These are phyloP conservation scores for Diplodus sargus DNA, from an alignment of 2,797 vertebrate genomes.

Conservation along the genomic window DNA sequence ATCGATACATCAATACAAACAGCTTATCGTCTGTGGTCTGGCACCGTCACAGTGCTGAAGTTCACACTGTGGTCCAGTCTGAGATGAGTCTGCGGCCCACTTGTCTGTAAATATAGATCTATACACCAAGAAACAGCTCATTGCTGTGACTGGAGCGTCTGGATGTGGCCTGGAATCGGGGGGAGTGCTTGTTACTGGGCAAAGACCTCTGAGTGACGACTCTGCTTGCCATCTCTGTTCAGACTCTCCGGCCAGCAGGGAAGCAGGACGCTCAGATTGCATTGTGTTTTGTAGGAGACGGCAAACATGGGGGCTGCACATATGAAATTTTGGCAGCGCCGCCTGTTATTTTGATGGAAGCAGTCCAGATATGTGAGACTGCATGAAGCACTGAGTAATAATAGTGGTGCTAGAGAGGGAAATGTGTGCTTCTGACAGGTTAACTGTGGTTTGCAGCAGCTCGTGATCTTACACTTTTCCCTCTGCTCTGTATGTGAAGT, in stretches of 20 bases:
- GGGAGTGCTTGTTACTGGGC: slow-evolving; percentile 1
- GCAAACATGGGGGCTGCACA: neutral
- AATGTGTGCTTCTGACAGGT: slow-evolving; percentile 30
- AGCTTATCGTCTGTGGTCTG: neutral
- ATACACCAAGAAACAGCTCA: slow-evolving; percentile 36
- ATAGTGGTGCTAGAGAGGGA: neutral
- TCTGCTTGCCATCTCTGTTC: neutral
- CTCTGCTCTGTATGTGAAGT: slow-evolving; percentile 38
- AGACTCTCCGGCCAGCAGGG: slow-evolving; percentile 1
- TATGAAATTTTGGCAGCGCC: neutral
- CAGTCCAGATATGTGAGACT: neutral
- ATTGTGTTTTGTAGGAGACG: slow-evolving; percentile 1
- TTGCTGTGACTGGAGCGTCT: slow-evolving; percentile 46
- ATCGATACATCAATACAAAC: too few relatives aligned
- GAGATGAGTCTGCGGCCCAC: slow-evolving; percentile 57
- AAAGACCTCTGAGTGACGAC: slow-evolving; percentile 1
- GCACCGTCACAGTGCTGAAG: neutral
- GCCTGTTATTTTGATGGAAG: neutral
- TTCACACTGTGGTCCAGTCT: slow-evolving; percentile 21
- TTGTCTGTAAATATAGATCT: slow-evolving; percentile 67
- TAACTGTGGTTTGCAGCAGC: slow-evolving; percentile 37
- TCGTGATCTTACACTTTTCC: slow-evolving; percentile 45
- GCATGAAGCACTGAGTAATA: neutral
- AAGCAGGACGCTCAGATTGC: neutral
- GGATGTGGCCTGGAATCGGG: neutral